Percentiles rank a stretch among this genome's conserved stretches.
phyloP scores from a whole-genome alignment of 2,888 invertebrate species.

The Choreutis nemorana region DNA sequence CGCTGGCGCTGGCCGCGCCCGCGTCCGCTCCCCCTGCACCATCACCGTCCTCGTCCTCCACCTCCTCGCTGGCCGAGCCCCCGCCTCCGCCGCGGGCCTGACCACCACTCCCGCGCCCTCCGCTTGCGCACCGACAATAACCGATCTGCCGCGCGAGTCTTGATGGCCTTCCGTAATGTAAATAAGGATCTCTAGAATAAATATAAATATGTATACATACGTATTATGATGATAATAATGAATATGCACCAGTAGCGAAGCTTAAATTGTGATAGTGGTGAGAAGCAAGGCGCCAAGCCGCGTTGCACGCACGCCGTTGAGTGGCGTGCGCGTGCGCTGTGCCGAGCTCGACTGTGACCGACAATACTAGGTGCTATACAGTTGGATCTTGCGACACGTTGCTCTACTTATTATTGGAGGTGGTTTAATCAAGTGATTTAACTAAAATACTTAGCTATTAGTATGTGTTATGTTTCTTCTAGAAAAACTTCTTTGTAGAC shows the following conservation, averaged over 20 bases:
- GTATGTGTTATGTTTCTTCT: slow-evolving; percentile 53
- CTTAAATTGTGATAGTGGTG: slow-evolving; percentile 63
- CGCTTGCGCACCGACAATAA: slow-evolving; percentile 63
- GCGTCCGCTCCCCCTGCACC: slow-evolving; percentile 58
- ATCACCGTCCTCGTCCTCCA: slow-evolving; percentile 69
- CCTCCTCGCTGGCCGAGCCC: slow-evolving; percentile 67
- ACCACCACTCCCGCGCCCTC: slow-evolving; percentile 64
- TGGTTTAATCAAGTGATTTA: slow-evolving; percentile 48
- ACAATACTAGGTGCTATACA: slow-evolving; percentile 65
- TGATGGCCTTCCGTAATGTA: slow-evolving; percentile 47
- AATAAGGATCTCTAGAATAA: slow-evolving; percentile 41
- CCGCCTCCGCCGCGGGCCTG: slow-evolving; percentile 64
- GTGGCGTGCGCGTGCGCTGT: slow-evolving; percentile 38
- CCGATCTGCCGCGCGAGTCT: slow-evolving; percentile 35
- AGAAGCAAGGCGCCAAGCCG: slow-evolving; percentile 23
- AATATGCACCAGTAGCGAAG: slow-evolving; percentile 63
- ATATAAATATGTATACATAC: slow-evolving; percentile 55
- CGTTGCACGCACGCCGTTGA: slow-evolving; percentile 29
- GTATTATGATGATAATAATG: slow-evolving; percentile 60
- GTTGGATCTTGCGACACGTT: slow-evolving; percentile 58
- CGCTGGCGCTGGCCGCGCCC: slow-evolving; percentile 42
- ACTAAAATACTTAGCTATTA: slow-evolving; percentile 54
- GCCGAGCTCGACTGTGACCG: slow-evolving; percentile 51
- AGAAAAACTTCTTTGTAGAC: slow-evolving; percentile 47
- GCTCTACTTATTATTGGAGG: slow-evolving; percentile 48